A percentile compares a stretch with the other conserved stretches of the same genome.
Evolutionary conservation across 1,140 invertebrate species (phyloP).

Genomic region (Stratiolaelaps scimitus): DNA sequence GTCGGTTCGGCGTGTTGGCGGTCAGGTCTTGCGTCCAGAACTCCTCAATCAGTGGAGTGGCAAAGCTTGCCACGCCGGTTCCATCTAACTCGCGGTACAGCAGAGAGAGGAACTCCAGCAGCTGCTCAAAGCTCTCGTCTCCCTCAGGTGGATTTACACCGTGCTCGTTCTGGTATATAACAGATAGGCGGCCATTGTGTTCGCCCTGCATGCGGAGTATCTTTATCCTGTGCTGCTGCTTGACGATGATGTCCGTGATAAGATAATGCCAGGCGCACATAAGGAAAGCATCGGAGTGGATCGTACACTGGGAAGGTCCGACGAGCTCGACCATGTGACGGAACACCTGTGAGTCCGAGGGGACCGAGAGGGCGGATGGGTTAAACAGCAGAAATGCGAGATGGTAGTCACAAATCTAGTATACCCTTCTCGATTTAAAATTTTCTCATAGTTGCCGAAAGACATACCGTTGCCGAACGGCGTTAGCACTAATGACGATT

Average conservation of each 20-base stretch:
- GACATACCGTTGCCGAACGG: no score
- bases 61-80: background rate
- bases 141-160: slow-evolving; percentile 18
- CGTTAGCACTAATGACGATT: no score
- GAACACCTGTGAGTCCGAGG: slow-evolving; percentile 2
- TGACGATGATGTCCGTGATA: slow-evolving; percentile 17
- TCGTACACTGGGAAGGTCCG: background rate
- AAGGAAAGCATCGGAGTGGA: background rate
- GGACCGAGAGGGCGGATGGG: no score
- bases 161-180: slow-evolving; percentile 18
- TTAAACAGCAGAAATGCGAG: no score
- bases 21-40: slow-evolving; percentile 18
- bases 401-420: no score
- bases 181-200: background rate
- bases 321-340: slow-evolving; percentile 23
- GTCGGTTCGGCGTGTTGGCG: background rate
- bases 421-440: no score
- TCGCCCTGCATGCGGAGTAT: background rate
- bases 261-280: slow-evolving; percentile 13
- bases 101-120: slow-evolving; percentile 9
- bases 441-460: no score
- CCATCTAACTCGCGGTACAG: background rate
- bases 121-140: background rate
- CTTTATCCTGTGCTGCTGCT: background rate
- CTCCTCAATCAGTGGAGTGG: background rate